A percentile compares a stretch with the other conserved stretches of the same genome.
Evolutionary conservation across 30 jellyfish, hydroid and myxozoan genomes (phyloP).

Genomic region (Aurelia sp.): DNA sequence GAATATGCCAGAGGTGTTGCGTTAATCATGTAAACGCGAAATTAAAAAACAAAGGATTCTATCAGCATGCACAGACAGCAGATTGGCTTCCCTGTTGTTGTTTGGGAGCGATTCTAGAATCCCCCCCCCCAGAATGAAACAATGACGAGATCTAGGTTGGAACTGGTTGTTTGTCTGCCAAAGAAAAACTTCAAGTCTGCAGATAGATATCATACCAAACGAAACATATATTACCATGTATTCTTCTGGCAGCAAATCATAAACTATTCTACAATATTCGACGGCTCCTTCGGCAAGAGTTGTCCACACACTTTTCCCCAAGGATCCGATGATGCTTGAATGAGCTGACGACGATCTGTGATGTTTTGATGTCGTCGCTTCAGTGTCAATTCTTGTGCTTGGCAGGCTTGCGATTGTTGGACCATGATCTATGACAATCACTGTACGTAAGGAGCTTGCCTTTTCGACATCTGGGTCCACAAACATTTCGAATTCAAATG

Average conservation of each 20-base stretch:
- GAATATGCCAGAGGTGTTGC: too few species aligned
- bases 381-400: slow-evolving; percentile 35
- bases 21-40: too few species aligned
- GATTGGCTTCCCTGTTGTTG: too few species aligned
- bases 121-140: too few species aligned
- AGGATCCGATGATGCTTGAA: slow-evolving; percentile 22
- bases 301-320: slow-evolving; percentile 85
- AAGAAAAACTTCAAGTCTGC: too few species aligned
- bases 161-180: too few species aligned
- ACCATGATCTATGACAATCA: slow-evolving; percentile 56
- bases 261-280: slow-evolving; percentile 86
- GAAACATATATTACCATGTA: slow-evolving; percentile 57
- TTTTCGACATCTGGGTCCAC: too few species aligned
- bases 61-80: too few species aligned
- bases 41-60: too few species aligned
- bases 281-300: slow-evolving; percentile 84
- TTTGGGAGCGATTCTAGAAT: too few species aligned
- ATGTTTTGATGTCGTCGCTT: slow-evolving; percentile 17
- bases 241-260: slow-evolving; percentile 72
- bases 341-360: slow-evolving; percentile 51
- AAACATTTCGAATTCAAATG: too few species aligned
- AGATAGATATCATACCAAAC: neutral
- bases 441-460: slow-evolving; percentile 23
- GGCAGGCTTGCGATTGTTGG: slow-evolving; percentile 18
- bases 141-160: too few species aligned